Conservation (phyloP, 2,113 vertebrate genomes). For the Stictonetta naevosa region DNA sequence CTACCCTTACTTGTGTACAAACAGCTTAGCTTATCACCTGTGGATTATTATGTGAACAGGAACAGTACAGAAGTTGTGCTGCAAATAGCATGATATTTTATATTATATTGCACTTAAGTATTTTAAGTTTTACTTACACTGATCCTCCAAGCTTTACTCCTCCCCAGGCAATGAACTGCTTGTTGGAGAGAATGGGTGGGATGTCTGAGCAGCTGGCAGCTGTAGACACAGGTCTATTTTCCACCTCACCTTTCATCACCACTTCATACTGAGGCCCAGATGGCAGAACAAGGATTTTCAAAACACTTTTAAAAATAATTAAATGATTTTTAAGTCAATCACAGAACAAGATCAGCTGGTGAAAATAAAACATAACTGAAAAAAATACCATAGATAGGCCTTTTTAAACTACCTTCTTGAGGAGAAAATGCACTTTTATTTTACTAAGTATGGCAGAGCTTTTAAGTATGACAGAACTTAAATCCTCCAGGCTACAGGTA, state of each 20-base stretch:
- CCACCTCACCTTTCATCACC: conserved; percentile 83
- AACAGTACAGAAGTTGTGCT: background rate
- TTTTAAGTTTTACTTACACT: conserved; percentile 82
- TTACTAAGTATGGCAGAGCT: background rate
- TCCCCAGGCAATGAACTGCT: conserved; percentile 93
- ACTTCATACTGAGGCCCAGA: conserved; percentile 96
- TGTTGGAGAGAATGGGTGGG: conserved; percentile 93
- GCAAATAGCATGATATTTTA: background rate
- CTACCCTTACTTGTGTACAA: background rate
- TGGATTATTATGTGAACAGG: background rate
- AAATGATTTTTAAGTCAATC: background rate
- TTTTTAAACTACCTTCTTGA: background rate
- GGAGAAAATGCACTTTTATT: background rate
- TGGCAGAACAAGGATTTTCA: conserved; percentile 92
- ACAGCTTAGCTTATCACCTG: background rate
- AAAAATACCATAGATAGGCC: background rate
- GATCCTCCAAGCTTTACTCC: conserved; percentile 88
- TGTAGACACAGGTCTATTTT: conserved; percentile 35
- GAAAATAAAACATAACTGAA: background rate
- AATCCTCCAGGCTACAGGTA: background rate
- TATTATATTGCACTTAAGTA: too few relatives aligned
- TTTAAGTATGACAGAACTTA: background rate
- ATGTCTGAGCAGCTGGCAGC: conserved; percentile 65
- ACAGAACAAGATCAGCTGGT: background rate
- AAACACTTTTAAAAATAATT: conserved; percentile 77